These are phyloP conservation scores for Pelmatolapia mariae DNA, from an alignment of 2,113 vertebrate species.

Conservation along the genomic window DNA sequence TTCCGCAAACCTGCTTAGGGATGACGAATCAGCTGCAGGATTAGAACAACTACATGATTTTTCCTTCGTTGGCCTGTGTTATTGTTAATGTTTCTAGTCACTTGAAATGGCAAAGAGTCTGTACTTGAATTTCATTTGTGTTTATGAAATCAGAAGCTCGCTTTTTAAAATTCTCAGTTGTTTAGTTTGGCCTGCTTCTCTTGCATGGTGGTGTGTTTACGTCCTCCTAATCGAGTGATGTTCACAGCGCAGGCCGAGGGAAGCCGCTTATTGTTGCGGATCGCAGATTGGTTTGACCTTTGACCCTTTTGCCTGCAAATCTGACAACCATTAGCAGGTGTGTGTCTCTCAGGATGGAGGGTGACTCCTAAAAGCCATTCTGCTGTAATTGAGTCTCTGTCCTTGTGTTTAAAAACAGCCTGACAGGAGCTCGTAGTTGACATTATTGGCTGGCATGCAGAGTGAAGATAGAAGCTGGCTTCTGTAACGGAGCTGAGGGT, in stretches of 20 bases:
- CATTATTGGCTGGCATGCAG: slow-evolving; percentile 61
- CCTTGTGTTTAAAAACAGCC: slow-evolving; percentile 76
- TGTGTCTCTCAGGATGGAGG: slow-evolving; percentile 30
- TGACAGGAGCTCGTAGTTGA: slow-evolving; percentile 56
- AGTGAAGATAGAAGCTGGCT: slow-evolving; percentile 42
- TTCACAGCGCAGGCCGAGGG: slow-evolving; percentile 50
- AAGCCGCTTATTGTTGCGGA: slow-evolving; percentile 69
- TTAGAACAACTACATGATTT: background rate
- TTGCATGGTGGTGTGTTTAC: background rate
- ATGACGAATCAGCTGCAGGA: background rate
- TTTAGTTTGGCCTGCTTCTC: background rate
- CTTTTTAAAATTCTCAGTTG: background rate
- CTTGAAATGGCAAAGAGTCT: background rate
- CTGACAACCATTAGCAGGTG: slow-evolving; percentile 66
- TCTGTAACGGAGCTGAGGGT: slow-evolving; percentile 40
- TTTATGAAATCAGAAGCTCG: background rate
- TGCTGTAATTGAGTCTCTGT: slow-evolving; percentile 69
- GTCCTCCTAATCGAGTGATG: slow-evolving; percentile 60
- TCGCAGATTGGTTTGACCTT: slow-evolving; percentile 70
- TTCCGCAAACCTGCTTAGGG: background rate
- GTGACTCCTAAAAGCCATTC: slow-evolving; percentile 58
- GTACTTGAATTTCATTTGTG: background rate
- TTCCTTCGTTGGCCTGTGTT: background rate
- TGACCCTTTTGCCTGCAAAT: slow-evolving; percentile 53
- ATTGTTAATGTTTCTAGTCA: background rate